phyloP scores from a whole-genome alignment of 2,797 vertebrate species.

The Oophaga sylvatica region DNA sequence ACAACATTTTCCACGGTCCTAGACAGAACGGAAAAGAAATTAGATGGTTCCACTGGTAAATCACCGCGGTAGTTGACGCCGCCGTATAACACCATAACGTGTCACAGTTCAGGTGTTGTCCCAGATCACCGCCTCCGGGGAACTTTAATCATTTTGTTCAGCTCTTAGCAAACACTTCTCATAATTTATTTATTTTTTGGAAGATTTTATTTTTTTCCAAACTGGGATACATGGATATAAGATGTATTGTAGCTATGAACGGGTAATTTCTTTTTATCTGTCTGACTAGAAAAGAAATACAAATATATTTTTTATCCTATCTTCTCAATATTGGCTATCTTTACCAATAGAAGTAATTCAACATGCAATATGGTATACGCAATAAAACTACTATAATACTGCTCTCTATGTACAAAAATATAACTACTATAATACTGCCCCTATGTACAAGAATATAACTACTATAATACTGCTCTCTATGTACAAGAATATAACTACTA shows the following conservation, averaged over 20 bases:
- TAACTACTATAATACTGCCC: too few species aligned
- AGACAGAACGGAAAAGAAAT: slow-evolving; percentile 55
- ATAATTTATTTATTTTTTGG: not conserved
- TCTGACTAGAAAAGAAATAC: too few species aligned
- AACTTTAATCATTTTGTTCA: slow-evolving; percentile 26
- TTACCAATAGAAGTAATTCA: too few species aligned
- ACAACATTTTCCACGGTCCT: slow-evolving; percentile 77
- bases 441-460: too few species aligned
- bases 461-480: too few species aligned
- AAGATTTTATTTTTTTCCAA: not conserved
- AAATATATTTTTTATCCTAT: too few species aligned
- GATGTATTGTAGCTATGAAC: too few species aligned
- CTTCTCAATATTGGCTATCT: too few species aligned
- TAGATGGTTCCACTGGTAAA: not conserved
- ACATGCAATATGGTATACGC: too few species aligned
- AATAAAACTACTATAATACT: not conserved
- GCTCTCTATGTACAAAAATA: not conserved
- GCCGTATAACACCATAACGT: slow-evolving; percentile 8
- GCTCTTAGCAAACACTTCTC: not conserved
- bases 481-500: too few species aligned
- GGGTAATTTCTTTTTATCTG: too few species aligned
- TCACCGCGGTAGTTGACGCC: not conserved
- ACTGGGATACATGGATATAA: not conserved
- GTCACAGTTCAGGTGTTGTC: slow-evolving; percentile 22
- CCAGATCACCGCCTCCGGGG: slow-evolving; percentile 54